Percentiles rank a stretch among this genome's conserved stretches.
These are phyloP conservation scores for Cranoglanis bouderius DNA, from an alignment of 2,113 vertebrate genomes.

Conservation along the genomic window DNA sequence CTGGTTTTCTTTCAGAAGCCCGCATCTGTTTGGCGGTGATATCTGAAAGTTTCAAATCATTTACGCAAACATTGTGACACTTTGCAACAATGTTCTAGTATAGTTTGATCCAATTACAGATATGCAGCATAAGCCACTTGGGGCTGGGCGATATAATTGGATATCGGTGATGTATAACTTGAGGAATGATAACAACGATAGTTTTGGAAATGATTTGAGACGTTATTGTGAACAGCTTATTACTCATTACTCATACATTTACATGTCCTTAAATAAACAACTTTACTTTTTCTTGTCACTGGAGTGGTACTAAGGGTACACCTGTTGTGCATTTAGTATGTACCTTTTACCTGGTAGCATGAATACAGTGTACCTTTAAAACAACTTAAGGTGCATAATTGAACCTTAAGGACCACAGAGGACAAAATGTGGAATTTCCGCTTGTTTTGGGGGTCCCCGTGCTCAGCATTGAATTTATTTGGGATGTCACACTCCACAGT, in stretches of 20 bases:
- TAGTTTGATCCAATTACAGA: neutral
- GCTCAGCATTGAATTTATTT: neutral
- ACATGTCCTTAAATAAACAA: neutral
- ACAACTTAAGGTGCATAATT: neutral
- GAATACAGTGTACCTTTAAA: neutral
- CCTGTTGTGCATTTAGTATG: neutral
- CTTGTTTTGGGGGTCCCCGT: neutral
- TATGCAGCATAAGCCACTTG: neutral
- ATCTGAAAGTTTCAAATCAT: neutral
- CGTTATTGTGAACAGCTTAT: neutral
- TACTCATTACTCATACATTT: neutral
- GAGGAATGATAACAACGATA: neutral
- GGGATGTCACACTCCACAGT: neutral
- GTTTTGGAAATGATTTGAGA: neutral
- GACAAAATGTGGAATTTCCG: neutral
- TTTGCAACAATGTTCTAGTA: neutral
- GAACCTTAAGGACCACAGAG: neutral
- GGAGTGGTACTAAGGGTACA: neutral
- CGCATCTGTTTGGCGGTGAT: neutral
- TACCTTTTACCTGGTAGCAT: neutral
- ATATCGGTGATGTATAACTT: neutral
- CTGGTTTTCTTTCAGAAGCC: neutral
- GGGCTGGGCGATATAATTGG: neutral
- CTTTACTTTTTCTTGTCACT: neutral
- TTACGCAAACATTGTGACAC: neutral